Base-by-base conservation (phyloP, 2,888 invertebrate genomes). In the Oscheius sp. region DNA sequence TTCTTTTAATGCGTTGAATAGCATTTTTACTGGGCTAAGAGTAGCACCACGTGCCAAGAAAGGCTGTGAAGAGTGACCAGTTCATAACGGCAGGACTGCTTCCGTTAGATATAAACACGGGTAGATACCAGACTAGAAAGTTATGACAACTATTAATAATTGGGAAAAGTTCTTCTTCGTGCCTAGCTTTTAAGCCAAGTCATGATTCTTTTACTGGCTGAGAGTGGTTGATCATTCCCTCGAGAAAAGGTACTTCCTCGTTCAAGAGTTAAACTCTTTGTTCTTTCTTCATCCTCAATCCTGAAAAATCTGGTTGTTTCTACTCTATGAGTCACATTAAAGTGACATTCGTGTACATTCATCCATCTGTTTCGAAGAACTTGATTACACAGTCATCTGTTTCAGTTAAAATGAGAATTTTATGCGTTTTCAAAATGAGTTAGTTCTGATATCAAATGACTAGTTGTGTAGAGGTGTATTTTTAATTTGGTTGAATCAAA, bases 191-290 rank as follows among this genome's bases (percentile, higher is more conserved):
- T 50, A 23, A 55, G 31, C 53, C 69, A 64, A n/a, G 67, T 68
- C 45, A 78, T 75, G 39, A 78, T 69, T 45, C 80, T 64, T 50
- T 74, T 73, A 17, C 74, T 74, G n/a, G 78, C 80, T 2, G 80
- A 76, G n/a, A 78, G 65, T 2, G 80, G 78, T 46, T 74, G 71
- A 31, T 75, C 75, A 53, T 58, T 73, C 20, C 79, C 79, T 12
- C 79, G 73, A 17, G 75, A 70, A 46, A 79, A 79, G 23, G 69
- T 67, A n/a, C 73, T 68, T 6, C 71, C 73, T 25, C 77, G 29
- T 48, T 75, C 78, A 25, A 78, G 69, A 23, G 78, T 75, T 63
- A 75, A 53, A 25, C 71, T 71, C 29, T 78, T 76, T 53, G 74
- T 55, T 15, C 76, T 71, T 48, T 75, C 76, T 39, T 71, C 71